Percentiles rank a stretch among this genome's conserved stretches.
Conservation (phyloP, 2,888 invertebrate species). For the Aphrophora alni region DNA sequence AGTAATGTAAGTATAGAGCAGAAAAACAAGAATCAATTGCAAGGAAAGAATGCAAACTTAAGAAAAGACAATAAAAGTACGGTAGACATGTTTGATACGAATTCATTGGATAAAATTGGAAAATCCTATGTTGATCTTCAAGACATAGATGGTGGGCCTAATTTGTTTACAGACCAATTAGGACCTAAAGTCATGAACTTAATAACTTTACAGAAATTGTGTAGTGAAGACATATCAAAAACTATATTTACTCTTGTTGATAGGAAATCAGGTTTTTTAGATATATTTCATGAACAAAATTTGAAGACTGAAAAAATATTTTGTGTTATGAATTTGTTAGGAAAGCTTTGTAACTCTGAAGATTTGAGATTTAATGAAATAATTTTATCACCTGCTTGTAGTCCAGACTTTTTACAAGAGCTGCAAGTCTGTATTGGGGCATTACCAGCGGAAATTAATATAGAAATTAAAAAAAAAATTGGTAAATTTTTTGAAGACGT, state of each 20-base stretch:
- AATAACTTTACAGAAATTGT: not conserved
- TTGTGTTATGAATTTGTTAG: not conserved
- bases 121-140: no score
- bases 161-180: no score
- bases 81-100: no score
- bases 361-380: not conserved
- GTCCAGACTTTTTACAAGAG: not conserved
- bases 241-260: not conserved
- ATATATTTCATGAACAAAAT: not conserved
- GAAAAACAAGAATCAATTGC: not conserved
- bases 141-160: no score
- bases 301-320: not conserved
- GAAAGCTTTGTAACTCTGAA: not conserved
- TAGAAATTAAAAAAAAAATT: not conserved
- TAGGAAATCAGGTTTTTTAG: not conserved
- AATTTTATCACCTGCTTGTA: not conserved
- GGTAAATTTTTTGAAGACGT: slow-evolving; percentile 16
- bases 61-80: no score
- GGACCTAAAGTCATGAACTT: not conserved
- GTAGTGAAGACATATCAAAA: not conserved
- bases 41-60: no score
- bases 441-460: not conserved
- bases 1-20: not conserved
- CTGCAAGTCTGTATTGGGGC: not conserved
- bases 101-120: no score